Evolutionary conservation across 2,797 vertebrate genomes (phyloP), one percentile per base, ranked within the genome.

Genomic region (Galagoides demidoff): DNA sequence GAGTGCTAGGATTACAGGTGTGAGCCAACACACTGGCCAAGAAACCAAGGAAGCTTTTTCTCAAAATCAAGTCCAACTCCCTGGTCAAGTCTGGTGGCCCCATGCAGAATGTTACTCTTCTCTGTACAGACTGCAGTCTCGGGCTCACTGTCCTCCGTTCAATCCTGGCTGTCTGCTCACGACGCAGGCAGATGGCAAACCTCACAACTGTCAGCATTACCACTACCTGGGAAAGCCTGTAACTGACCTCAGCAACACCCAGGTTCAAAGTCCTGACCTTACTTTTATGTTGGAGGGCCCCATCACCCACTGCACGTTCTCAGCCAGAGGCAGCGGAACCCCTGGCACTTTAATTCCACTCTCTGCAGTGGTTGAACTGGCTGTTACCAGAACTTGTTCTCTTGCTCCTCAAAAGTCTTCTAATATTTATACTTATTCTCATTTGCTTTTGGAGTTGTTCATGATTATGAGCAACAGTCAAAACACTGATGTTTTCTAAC

Each of bases 171-270:
- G 29, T 34, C 37, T 27, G 7, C 39, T 34, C 7, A 10, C 2
- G 49, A 61, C 0, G 2, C 10, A 37, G 73, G 71, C 20, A 2
- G 37, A n/a, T 1, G n/a, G 23, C 1, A 19, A 3, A 1, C n/a
- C 52, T 68, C 23, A 10, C 27, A 9, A 8, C 6, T 7, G 12
- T 27, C 77, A 27, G n/a, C 22, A 45, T 64, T 63, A 57, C 23
- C 5, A 1, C 19, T 10, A 4, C 31, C 79, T 63, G 39, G 57
- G 27, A n/a, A 64, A 66, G 25, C 61, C 63, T 71, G 34, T 7
- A 27, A 64, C 1, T 14, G 37, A 59, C 29, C 63, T 86, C n/a
- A 31, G 25, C 11, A 31, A 55, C 2, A 12, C 61, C 31, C 29
- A 29, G 23, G 34, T 23, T 23, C 1, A 13, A 85, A 55, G 34